These are phyloP conservation scores for Brachyalestes nurse DNA, from an alignment of 2,797 vertebrate species.

Conservation along the genomic window DNA sequence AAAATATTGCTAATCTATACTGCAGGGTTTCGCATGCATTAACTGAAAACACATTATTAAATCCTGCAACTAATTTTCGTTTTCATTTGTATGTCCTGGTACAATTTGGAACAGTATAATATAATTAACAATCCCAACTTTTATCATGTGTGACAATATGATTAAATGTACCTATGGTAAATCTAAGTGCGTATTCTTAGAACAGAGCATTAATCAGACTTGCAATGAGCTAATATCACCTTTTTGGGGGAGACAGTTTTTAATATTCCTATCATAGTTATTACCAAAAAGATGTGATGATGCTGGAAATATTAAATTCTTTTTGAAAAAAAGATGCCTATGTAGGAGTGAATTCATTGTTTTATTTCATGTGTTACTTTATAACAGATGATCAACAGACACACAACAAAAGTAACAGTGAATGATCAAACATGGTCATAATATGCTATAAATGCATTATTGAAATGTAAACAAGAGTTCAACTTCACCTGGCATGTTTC, in stretches of 20 bases:
- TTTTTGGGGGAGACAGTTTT: constrained; percentile 50
- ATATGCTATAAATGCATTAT: not conserved
- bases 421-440: not conserved
- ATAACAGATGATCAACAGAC: not conserved
- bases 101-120: constrained; percentile 35
- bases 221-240: constrained; percentile 59
- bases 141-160: constrained; percentile 16
- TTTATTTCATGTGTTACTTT: not conserved
- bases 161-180: constrained; percentile 43
- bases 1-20: not conserved
- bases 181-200: constrained; percentile 38
- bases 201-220: constrained; percentile 50
- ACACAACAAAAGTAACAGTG: not conserved
- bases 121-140: constrained; percentile 13
- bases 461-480: not conserved
- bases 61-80: not conserved
- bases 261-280: constrained; percentile 67
- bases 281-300: constrained; percentile 61
- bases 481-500: not conserved
- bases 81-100: constrained; percentile 19
- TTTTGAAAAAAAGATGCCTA: constrained; percentile 45
- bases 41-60: not conserved
- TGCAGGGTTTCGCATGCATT: not conserved
- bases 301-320: constrained; percentile 62
- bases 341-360: constrained; percentile 13